Percentiles rank a stretch among this genome's conserved stretches.
Conservation (phyloP, 2,797 vertebrate species). For the Rousettus madagascariensis region DNA sequence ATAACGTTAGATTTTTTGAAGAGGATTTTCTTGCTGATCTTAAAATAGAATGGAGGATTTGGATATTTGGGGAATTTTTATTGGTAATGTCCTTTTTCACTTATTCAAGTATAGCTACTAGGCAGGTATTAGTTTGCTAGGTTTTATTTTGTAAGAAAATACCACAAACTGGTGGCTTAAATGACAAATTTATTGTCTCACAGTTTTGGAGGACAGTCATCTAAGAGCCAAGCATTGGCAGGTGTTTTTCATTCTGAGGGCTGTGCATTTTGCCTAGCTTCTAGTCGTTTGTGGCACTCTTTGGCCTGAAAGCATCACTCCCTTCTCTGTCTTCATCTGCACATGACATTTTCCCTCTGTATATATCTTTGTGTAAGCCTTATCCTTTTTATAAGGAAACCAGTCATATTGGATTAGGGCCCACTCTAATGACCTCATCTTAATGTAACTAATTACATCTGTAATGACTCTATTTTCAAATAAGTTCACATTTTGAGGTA, state of each 20-base stretch:
- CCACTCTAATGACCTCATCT: neutral
- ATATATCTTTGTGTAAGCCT: neutral
- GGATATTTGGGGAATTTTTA: neutral
- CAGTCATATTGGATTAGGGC: neutral
- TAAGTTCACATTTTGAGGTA: neutral
- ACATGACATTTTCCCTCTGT: accelerated
- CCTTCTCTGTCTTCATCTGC: neutral
- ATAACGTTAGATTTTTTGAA: neutral
- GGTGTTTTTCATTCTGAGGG: neutral
- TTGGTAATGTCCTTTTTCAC: neutral
- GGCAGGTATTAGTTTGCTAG: neutral
- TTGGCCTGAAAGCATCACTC: neutral
- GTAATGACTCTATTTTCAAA: neutral
- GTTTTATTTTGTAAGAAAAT: neutral
- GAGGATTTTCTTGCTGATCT: neutral
- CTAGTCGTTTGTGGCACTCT: neutral
- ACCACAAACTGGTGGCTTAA: neutral
- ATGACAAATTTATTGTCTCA: neutral
- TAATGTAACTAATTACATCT: neutral
- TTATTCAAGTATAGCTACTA: neutral
- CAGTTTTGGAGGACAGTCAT: neutral
- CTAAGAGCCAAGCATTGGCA: neutral
- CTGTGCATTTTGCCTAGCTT: neutral
- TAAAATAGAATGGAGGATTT: neutral
- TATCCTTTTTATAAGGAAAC: neutral